phyloP scores from a whole-genome alignment of 2,113 vertebrate species.

The Petrocephalus zakoni region DNA sequence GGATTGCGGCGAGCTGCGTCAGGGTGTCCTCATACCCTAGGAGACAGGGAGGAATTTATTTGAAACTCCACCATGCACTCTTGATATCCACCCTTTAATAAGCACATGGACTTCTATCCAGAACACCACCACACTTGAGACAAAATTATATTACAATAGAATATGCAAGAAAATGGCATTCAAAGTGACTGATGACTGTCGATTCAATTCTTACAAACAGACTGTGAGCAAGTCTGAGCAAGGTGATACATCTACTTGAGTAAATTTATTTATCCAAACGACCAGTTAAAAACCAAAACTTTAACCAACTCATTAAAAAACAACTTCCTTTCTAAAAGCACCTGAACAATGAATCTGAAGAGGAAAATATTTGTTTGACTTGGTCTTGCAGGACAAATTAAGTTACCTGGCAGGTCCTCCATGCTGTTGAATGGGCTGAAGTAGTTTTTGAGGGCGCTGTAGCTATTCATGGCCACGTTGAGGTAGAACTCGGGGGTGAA shows the following conservation, averaged over 20 bases:
- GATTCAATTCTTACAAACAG: neutral
- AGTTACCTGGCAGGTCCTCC: constrained; percentile 88
- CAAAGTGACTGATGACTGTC: neutral
- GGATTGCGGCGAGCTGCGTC: constrained; percentile 83
- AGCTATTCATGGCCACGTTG: constrained; percentile 95
- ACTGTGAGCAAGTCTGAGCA: neutral
- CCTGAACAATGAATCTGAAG: neutral
- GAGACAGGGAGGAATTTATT: constrained; percentile 5
- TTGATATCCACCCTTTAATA: neutral
- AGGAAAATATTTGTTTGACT: neutral
- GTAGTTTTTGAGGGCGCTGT: constrained; percentile 97
- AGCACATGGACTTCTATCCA: neutral
- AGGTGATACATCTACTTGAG: neutral
- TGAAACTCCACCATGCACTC: neutral
- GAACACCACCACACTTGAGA: neutral
- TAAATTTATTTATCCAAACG: neutral
- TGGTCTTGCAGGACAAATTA: neutral
- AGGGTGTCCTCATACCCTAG: constrained; percentile 90
- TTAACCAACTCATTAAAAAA: neutral
- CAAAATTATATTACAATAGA: neutral
- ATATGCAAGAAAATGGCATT: neutral
- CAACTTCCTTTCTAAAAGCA: neutral
- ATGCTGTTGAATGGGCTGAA: constrained; percentile 89
- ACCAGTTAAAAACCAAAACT: neutral
- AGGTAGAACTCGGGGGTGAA: constrained; percentile 96